phyloP scores from a whole-genome alignment of 2,888 invertebrate species.

The Strigamia maritima region DNA sequence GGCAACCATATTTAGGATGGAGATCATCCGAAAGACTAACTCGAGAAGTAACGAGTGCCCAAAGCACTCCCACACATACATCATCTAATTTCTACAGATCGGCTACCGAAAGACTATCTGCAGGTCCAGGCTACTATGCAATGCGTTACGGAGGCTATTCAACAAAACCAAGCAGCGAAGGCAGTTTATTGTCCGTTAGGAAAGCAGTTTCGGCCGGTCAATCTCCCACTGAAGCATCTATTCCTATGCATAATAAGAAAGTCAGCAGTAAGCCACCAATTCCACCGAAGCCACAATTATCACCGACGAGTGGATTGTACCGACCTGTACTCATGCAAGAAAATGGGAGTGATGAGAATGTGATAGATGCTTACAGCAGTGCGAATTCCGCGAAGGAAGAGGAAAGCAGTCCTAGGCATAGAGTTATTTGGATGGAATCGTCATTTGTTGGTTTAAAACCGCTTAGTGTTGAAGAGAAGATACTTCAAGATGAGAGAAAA shows the following conservation, averaged over 20 bases:
- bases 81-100: conserved; percentile 59
- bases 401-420: conserved; percentile 37
- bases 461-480: background rate
- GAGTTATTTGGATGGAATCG: conserved; percentile 84
- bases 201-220: background rate
- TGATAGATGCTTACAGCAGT: background rate
- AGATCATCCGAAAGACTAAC: conserved; percentile 71
- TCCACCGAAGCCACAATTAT: background rate
- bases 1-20: conserved; percentile 88
- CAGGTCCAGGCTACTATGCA: conserved; percentile 41
- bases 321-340: background rate
- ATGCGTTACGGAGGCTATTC: conserved; percentile 37
- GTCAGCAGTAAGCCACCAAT: background rate
- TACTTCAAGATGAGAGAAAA: background rate
- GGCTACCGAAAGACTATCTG: conserved; percentile 59
- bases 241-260: background rate
- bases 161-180: background rate
- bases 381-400: background rate
- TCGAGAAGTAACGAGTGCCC: conserved; percentile 14
- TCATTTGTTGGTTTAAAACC: conserved; percentile 84
- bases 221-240: background rate
- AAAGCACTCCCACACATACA: conserved; percentile 39
- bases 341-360: background rate
- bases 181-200: background rate
- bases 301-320: background rate